Evolutionary conservation across 2,113 vertebrate genomes (phyloP).

Genomic region (Psittacula cyanocephala): DNA sequence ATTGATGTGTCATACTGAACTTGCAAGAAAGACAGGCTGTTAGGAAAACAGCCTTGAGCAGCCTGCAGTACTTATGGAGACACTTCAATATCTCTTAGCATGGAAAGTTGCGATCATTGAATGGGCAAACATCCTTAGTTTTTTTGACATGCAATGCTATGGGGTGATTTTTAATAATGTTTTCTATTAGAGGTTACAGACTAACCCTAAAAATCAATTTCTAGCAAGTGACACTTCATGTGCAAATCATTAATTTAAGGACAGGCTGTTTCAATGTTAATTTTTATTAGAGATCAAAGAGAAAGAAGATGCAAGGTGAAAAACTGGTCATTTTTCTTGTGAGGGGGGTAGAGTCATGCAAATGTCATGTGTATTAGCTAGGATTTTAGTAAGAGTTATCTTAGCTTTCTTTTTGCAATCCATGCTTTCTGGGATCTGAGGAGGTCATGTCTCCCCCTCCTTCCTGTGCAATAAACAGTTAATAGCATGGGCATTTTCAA

Average conservation of each 20-base stretch:
- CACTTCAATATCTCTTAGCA: not conserved
- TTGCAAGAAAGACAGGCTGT: not conserved
- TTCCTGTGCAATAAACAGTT: conserved; percentile 4
- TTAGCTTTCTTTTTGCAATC: not conserved
- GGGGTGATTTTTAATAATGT: not conserved
- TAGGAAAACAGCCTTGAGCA: not conserved
- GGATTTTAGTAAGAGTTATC: not conserved
- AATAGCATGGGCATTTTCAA: not conserved
- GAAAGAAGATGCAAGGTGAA: not conserved
- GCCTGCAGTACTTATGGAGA: not conserved
- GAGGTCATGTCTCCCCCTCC: not conserved
- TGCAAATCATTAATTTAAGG: not conserved
- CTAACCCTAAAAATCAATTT: not conserved
- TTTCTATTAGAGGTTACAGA: not conserved
- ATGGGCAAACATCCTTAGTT: not conserved
- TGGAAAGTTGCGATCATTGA: not conserved
- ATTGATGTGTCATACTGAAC: not conserved
- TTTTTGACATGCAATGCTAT: not conserved
- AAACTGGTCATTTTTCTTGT: not conserved
- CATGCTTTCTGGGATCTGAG: not conserved
- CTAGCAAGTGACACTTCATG: not conserved
- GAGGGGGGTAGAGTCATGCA: not conserved
- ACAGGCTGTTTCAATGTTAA: not conserved
- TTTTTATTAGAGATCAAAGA: not conserved
- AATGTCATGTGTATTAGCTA: not conserved